Evolutionary conservation across 1,140 invertebrate species (phyloP).

Genomic region (Marisa cornuarietis): DNA sequence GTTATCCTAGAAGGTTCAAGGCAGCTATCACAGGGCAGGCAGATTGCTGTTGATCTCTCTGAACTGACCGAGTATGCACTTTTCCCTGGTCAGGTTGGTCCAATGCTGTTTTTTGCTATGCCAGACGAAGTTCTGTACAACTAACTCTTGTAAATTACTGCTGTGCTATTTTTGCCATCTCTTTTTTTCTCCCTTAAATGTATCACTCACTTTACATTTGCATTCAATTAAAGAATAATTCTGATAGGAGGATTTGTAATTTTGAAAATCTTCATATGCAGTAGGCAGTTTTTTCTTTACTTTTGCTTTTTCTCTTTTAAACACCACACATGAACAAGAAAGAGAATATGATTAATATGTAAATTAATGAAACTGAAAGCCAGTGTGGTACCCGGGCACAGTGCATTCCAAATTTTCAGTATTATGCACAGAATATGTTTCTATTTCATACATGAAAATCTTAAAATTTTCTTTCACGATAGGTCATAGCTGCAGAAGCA

Average conservation of each 20-base stretch:
- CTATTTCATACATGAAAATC: too few species aligned
- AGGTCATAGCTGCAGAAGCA: slow-evolving; percentile 78
- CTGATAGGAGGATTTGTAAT: too few species aligned
- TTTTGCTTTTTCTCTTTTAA: too few species aligned
- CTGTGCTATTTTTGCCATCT: slow-evolving; percentile 4
- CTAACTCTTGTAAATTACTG: not conserved
- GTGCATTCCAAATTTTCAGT: too few species aligned
- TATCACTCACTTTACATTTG: not conserved
- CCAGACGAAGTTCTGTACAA: not conserved
- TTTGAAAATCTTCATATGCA: too few species aligned
- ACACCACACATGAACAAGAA: too few species aligned
- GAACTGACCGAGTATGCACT: slow-evolving; percentile 77
- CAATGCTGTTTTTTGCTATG: not conserved
- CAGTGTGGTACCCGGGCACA: too few species aligned
- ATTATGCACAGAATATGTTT: too few species aligned
- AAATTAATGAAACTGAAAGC: too few species aligned
- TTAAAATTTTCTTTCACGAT: slow-evolving; percentile 24
- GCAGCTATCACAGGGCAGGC: slow-evolving; percentile 61
- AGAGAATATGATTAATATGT: too few species aligned
- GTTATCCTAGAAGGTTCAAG: slow-evolving; percentile 77
- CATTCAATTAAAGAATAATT: too few species aligned
- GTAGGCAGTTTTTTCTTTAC: too few species aligned
- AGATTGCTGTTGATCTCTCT: slow-evolving; percentile 72
- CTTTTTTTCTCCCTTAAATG: not conserved
- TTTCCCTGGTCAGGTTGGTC: slow-evolving; percentile 80